phyloP scores from a whole-genome alignment of 2,797 vertebrate genomes.

The Macrochelys suwanniensis region DNA sequence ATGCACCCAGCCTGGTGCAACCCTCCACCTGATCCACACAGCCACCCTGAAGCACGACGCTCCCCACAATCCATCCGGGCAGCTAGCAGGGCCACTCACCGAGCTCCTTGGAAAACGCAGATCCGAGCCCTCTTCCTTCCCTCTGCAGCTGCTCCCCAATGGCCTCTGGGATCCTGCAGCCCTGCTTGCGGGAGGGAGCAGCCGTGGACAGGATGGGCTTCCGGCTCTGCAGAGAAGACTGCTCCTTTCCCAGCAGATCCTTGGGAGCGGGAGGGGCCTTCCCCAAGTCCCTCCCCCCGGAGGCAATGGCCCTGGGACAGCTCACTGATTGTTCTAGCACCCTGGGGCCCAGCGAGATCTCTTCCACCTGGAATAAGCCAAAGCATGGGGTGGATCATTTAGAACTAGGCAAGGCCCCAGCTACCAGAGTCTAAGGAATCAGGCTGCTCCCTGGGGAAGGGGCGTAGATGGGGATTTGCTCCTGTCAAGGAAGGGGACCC shows the following conservation, averaged over 20 bases:
- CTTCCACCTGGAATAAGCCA: neutral
- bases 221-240: neutral
- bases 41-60: neutral
- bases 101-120: neutral
- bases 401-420: neutral
- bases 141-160: neutral
- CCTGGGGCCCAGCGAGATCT: neutral
- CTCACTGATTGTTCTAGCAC: neutral
- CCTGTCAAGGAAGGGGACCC: too few relatives aligned
- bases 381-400: neutral
- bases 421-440: neutral
- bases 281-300: neutral
- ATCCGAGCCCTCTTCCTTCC: neutral
- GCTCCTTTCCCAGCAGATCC: neutral
- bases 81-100: neutral
- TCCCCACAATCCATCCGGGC: neutral
- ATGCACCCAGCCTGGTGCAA: neutral
- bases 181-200: too few relatives aligned
- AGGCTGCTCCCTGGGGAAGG: neutral
- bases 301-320: neutral
- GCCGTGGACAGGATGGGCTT: neutral
- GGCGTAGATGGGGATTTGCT: neutral
- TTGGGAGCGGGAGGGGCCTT: neutral
- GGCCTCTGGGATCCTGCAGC: too few relatives aligned
- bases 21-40: neutral